These are phyloP conservation scores for Leptopilina myrica DNA, from an alignment of 2,888 invertebrate genomes.

Conservation along the genomic window DNA sequence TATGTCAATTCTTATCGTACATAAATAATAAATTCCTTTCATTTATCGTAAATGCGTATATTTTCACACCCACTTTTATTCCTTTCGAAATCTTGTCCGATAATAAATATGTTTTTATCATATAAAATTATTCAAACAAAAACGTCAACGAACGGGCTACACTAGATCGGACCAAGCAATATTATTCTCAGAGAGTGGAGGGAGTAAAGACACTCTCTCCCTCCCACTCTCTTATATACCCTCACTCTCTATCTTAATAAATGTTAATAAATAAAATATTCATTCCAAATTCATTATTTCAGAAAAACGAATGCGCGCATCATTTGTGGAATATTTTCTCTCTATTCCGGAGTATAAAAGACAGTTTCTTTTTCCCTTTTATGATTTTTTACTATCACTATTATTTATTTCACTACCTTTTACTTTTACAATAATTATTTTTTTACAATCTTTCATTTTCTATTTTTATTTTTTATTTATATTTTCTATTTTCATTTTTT, in stretches of 20 bases:
- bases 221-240: conserved; percentile 40
- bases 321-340: conserved; percentile 1
- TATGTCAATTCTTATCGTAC: background rate
- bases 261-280: conserved; percentile 72
- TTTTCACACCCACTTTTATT: conserved; percentile 21
- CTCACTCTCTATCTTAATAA: conserved; percentile 42
- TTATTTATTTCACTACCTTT: background rate
- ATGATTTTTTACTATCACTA: background rate
- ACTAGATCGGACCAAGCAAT: background rate
- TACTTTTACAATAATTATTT: no score
- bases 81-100: background rate
- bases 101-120: conserved; percentile 13
- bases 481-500: background rate
- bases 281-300: conserved; percentile 69
- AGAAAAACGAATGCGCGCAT: conserved; percentile 54
- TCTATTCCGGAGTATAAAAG: background rate
- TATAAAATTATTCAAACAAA: conserved; percentile 9
- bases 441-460: background rate
- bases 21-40: background rate
- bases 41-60: background rate
- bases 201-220: conserved; percentile 37
- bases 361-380: background rate
- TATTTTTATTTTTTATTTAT: background rate
- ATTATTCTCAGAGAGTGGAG: background rate
- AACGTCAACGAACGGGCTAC: conserved; percentile 15